Base-by-base conservation (phyloP, 2,113 vertebrate species). In the mouse (Mus musculus) region DNA sequence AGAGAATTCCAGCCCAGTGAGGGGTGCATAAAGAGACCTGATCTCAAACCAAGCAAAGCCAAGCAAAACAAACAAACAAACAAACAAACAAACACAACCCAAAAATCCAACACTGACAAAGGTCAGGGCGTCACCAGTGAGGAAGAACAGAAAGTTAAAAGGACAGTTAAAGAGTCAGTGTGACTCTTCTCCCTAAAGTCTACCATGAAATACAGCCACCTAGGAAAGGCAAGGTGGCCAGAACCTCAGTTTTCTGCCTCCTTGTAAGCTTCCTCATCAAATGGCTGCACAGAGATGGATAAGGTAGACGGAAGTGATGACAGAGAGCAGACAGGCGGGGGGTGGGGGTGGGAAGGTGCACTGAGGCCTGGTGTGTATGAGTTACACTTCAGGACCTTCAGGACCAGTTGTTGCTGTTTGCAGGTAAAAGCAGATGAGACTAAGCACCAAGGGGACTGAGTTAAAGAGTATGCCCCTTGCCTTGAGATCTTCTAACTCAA, bases 151-250 rank as follows among this genome's bases (percentile, higher is more conserved):
- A 56, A 33, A 39, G 28, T 20, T 36, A 75, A 26, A 16, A 4
- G 30, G 46, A 33, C 63, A 63, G 3, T 11, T 12, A 42, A 46
- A 49, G 33, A 13, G 4, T 36, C 4, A n/a, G 33, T 22, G 78
- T 19, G 3, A 0, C 20, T 33, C 39, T 42, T 7, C 17, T 13
- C 24, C 20, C 72, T 30, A 6, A 78, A 49, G 36, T 42, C 77
- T n/a, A 54, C 56, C 54, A 28, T 33, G 39, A 91, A 24, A 67
- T 1, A 12, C 36, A 36, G 14, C 36, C 2, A 10, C 85, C 36
- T 1, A 3, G 72, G n/a, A n/a, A 42, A 46, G 14, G 11, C 39
- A 67, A 0, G 8, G 30, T 33, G 6, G 30, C 76, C 1, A 0
- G 0, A 3, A 82, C 36, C 86, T 1, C 9, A 24, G 65, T 26